These are phyloP conservation scores for Acrobasis repandana DNA, from an alignment of 2,888 invertebrate species.

Conservation along the genomic window DNA sequence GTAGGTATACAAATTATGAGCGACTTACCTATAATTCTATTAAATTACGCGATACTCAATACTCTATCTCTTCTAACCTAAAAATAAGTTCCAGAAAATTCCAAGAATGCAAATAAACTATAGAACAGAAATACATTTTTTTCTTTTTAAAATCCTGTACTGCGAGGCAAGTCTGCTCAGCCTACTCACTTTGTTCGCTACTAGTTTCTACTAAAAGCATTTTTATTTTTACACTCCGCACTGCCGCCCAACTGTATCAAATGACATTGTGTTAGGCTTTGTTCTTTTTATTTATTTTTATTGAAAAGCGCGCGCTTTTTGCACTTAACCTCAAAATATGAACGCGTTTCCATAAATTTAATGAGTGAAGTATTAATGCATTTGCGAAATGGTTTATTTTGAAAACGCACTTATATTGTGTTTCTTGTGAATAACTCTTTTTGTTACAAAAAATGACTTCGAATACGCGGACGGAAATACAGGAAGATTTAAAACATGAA, in stretches of 20 bases:
- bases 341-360: not conserved
- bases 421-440: too few species aligned
- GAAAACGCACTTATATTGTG: too few species aligned
- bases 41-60: too few species aligned
- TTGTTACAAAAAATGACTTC: too few species aligned
- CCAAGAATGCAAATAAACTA: too few species aligned
- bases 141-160: not conserved
- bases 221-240: constrained; percentile 10
- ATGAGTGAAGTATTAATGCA: not conserved
- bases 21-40: too few species aligned
- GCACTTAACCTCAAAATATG: not conserved
- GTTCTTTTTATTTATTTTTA: constrained; percentile 3
- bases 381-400: too few species aligned
- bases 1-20: too few species aligned
- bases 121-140: not conserved
- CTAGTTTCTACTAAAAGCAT: constrained; percentile 7
- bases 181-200: constrained; percentile 3
- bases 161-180: not conserved
- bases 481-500: too few species aligned
- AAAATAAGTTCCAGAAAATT: too few species aligned
- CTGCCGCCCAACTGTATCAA: constrained; percentile 10
- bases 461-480: too few species aligned
- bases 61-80: too few species aligned
- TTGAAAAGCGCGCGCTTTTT: not conserved
- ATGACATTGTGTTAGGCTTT: constrained; percentile 15